Evolutionary conservation across 2,888 invertebrate species (phyloP), one percentile per base, ranked within the genome.

Genomic region (Ormyrus labotus): DNA sequence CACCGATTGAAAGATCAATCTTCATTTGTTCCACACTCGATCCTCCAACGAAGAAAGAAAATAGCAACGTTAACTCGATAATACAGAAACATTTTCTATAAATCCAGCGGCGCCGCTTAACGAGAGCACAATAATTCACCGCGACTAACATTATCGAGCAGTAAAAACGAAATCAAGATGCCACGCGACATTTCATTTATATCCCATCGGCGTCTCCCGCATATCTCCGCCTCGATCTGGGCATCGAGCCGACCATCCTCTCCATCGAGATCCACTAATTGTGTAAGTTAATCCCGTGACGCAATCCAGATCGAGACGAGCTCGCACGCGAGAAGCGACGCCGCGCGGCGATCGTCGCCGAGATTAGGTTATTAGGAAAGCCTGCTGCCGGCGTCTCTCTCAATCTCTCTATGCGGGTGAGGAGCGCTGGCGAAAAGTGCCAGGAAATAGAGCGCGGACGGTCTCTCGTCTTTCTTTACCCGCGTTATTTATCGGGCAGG

Each of bases 311-410:
- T 68, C 53, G 45, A 68, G 68, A 68, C 55, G 68, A 68, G 55
- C 34, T 1, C 19, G 19, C 19, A 48, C 19, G 10, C 71, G 60
- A 71, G 58, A 60, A 58, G 60, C 71, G 10, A 47, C n/a, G 47
- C 60, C 13, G 50, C 11, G 60, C 34, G 9, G 55, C 65, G 74
- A 74, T 74, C 58, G 7, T 48, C 63, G 53, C 75, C 19, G 19
- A 19, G 67, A 73, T 73, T 55, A 55, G 10, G 34, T 13, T 48
- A 60, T 74, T 67, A 9, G 65, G 74, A 74, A 74, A 74, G 74
- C 47, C 45, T 5, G 2, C 19, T n/a, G 7, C n/a, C 3, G n/a
- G 45, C 51, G 55, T 64, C 55, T 73, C 64, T 55, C 13, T 19
- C 1, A 2, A 1, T 19, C 19, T 19, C 19, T 2, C 19, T 19